Percentiles rank a stretch among this genome's conserved stretches.
Conservation (phyloP, 2,113 vertebrate species). For the Hippolais icterina region DNA sequence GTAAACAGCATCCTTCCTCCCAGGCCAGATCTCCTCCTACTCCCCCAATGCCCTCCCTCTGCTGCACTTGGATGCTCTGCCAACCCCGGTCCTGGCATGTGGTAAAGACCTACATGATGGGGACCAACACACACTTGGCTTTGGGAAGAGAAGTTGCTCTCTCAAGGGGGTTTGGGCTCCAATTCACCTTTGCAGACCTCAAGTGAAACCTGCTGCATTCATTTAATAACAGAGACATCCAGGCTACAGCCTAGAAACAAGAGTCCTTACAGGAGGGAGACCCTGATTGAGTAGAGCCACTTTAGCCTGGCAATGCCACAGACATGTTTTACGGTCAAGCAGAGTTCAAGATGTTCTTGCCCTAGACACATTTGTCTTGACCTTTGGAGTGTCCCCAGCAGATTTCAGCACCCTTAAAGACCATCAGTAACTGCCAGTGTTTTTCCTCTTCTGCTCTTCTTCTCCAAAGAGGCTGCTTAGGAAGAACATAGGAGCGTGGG, state of each 20-base stretch:
- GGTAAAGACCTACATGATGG: accelerated
- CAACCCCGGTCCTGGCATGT: accelerated
- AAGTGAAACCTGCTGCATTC: background rate
- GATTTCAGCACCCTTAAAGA: background rate
- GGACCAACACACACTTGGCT: background rate
- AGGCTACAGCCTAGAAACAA: background rate
- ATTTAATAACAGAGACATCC: background rate
- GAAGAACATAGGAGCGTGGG: background rate
- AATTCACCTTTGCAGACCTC: background rate
- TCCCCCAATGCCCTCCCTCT: background rate
- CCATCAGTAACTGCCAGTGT: background rate
- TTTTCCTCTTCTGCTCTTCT: background rate
- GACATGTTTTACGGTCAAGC: background rate
- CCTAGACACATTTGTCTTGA: background rate
- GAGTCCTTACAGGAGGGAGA: background rate
- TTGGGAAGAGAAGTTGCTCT: background rate
- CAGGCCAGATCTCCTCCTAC: background rate
- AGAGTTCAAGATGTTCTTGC: background rate
- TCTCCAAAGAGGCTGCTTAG: background rate
- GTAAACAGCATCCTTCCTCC: background rate
- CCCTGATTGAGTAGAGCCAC: background rate
- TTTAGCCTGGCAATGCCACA: background rate
- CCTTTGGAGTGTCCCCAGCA: background rate
- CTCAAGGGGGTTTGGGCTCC: background rate
- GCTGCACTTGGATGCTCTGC: background rate